Conservation (phyloP, 2,888 invertebrate species). For the Biston stratarius region DNA sequence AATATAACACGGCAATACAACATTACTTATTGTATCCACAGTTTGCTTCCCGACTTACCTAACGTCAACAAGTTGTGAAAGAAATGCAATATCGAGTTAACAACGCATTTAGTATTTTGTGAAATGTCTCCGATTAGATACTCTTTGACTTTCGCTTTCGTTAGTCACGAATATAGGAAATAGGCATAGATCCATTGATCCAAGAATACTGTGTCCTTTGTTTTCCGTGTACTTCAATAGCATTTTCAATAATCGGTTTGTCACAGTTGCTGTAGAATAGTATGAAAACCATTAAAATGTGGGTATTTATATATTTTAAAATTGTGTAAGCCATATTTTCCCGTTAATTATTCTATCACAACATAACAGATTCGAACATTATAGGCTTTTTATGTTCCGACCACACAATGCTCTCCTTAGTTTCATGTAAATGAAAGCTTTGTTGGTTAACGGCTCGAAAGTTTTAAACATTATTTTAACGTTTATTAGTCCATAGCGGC, state of each 20-base stretch:
- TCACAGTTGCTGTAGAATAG: too few relatives aligned
- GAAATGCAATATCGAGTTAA: slow-evolving; percentile 37
- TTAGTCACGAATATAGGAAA: slow-evolving; percentile 35
- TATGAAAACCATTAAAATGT: too few relatives aligned
- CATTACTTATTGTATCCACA: slow-evolving; percentile 24
- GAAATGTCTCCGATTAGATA: slow-evolving; percentile 38
- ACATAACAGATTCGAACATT: background rate
- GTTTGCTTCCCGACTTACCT: slow-evolving; percentile 31
- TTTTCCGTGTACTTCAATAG: background rate
- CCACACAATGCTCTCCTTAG: slow-evolving; percentile 1
- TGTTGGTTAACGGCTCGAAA: background rate
- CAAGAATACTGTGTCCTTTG: background rate
- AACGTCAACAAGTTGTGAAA: slow-evolving; percentile 41
- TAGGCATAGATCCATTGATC: background rate
- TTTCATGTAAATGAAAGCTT: slow-evolving; percentile 3
- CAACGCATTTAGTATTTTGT: slow-evolving; percentile 36
- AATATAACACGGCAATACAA: slow-evolving; percentile 1
- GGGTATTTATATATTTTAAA: too few relatives aligned
- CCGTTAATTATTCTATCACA: too few relatives aligned
- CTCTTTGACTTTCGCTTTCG: slow-evolving; percentile 35
- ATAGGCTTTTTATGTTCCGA: background rate
- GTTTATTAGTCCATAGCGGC: background rate
- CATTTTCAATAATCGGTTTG: background rate
- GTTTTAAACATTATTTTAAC: slow-evolving; percentile 4
- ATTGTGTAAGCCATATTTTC: too few relatives aligned